phyloP scores from a whole-genome alignment of 2,113 vertebrate species.

The Cettia cetti region DNA sequence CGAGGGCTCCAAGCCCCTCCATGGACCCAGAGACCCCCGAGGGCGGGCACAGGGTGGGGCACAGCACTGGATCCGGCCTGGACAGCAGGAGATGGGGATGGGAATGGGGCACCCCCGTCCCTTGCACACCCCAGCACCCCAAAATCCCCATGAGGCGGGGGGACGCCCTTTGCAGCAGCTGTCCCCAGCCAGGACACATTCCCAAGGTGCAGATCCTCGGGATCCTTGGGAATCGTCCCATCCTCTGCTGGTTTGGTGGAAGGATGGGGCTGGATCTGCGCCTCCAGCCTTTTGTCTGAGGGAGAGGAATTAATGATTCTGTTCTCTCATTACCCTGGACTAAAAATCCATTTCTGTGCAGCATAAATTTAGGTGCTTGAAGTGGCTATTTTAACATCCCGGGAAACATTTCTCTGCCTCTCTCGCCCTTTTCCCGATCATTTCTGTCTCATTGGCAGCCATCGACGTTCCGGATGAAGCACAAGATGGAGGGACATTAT shows the following conservation, averaged over 20 bases:
- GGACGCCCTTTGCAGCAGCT: not conserved
- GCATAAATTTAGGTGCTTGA: constrained; percentile 26
- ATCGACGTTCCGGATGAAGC: not conserved
- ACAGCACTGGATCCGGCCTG: not conserved
- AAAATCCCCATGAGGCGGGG: rapidly evolving
- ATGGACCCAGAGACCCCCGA: rapidly evolving
- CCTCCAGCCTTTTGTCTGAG: constrained; percentile 23
- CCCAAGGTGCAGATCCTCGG: not conserved
- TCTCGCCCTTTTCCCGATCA: not conserved
- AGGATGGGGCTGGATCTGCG: not conserved
- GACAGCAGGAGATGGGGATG: rapidly evolving
- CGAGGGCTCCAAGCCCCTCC: rapidly evolving
- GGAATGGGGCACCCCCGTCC: rapidly evolving
- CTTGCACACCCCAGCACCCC: not conserved
- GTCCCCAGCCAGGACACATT: rapidly evolving
- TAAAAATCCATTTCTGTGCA: constrained; percentile 35
- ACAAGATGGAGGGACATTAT: not conserved
- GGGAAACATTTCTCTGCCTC: not conserved
- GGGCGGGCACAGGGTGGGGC: not conserved
- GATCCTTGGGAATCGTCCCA: not conserved
- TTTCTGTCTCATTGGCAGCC: not conserved
- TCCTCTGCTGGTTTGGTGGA: rapidly evolving
- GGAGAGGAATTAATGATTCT: constrained; percentile 55
- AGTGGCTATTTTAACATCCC: constrained; percentile 3
- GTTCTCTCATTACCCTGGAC: constrained; percentile 40